Conservation (phyloP, 2,797 vertebrate genomes). For the Kryptopterus vitreolus region DNA sequence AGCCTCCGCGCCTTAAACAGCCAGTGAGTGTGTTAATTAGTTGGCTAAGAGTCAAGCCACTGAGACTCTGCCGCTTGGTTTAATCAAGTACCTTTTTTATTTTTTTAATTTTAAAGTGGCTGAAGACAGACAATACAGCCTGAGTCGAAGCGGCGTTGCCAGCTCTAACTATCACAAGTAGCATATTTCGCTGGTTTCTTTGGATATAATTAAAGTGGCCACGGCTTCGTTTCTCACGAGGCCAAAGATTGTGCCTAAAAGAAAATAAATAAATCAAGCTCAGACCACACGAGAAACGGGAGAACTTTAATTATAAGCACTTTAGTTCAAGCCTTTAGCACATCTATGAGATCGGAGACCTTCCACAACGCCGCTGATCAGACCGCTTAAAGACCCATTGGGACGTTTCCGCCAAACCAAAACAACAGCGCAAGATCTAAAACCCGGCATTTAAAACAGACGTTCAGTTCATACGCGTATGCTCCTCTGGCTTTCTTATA, state of each 20-base stretch:
- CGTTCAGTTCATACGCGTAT: no score
- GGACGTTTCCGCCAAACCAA: background rate
- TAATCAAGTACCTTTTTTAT: conserved; percentile 68
- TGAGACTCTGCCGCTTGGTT: conserved; percentile 66
- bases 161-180: conserved; percentile 56
- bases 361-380: background rate
- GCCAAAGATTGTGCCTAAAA: background rate
- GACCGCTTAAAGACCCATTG: background rate
- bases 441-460: background rate
- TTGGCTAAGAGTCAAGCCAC: conserved; percentile 56
- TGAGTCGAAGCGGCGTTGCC: conserved; percentile 51
- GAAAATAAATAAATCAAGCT: background rate
- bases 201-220: background rate
- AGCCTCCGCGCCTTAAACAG: conserved; percentile 70
- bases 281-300: background rate
- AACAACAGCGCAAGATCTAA: background rate
- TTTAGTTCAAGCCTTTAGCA: background rate
- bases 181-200: background rate
- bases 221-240: conserved; percentile 6
- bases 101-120: conserved; percentile 63
- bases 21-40: conserved; percentile 70
- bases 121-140: conserved; percentile 50
- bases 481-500: background rate
- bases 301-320: background rate
- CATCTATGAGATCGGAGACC: background rate